Evolutionary conservation across 2,113 vertebrate species (phyloP).

Genomic region (Vidua chalybeata): DNA sequence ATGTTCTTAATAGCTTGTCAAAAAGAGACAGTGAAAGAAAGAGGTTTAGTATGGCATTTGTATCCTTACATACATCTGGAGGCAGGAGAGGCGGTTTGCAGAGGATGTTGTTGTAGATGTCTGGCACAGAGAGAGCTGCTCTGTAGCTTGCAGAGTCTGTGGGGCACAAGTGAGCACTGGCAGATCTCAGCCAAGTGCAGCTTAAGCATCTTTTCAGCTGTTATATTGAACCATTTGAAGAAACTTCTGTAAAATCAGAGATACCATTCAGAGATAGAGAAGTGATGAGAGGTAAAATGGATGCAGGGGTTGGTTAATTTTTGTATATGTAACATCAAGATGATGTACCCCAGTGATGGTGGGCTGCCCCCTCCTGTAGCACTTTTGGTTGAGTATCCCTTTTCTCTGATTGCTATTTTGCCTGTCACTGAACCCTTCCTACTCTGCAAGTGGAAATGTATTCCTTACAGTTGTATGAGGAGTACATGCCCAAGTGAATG

Average conservation of each 20-base stretch:
- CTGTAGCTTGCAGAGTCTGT: not conserved
- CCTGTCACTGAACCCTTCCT: not conserved
- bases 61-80: slow-evolving; percentile 37
- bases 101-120: not conserved
- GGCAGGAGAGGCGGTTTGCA: not conserved
- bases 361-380: not conserved
- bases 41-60: slow-evolving; percentile 45
- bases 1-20: slow-evolving; percentile 61
- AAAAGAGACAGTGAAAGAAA: slow-evolving; percentile 34
- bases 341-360: not conserved
- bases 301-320: not conserved
- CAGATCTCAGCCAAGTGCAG: not conserved
- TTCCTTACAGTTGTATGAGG: not conserved
- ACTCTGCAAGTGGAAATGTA: not conserved
- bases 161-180: not conserved
- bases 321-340: not conserved
- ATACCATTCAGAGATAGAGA: not conserved
- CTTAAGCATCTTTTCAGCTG: not conserved
- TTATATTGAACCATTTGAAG: not conserved
- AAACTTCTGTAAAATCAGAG: not conserved
- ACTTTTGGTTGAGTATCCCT: not conserved
- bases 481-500: not conserved
- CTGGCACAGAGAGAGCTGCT: not conserved
- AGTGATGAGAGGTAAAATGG: not conserved
- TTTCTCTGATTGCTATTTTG: not conserved